Evolutionary conservation across 1,140 invertebrate species (phyloP).

Genomic region (Diploscapter pachys): DNA sequence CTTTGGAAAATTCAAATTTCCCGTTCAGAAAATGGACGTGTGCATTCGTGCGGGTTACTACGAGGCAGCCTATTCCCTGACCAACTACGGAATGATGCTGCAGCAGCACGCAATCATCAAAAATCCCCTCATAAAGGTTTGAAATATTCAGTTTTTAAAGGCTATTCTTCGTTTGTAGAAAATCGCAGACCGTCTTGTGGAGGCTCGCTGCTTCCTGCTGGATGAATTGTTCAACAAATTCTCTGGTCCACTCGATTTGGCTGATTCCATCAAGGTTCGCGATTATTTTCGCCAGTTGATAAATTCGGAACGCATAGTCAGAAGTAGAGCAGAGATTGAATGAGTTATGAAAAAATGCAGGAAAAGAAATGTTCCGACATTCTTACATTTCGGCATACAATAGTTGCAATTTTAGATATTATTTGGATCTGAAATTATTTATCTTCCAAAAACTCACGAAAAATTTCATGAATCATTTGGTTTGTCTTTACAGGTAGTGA

Average conservation of each 20-base stretch:
- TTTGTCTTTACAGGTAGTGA: conserved; percentile 35
- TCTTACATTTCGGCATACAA: too few species aligned
- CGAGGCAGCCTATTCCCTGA: conserved; percentile 53
- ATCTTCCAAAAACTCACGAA: background rate
- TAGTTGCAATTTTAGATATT: too few species aligned
- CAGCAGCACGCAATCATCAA: conserved; percentile 32
- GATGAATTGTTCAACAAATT: conserved; percentile 59
- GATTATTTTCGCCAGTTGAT: background rate
- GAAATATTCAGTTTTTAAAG: background rate
- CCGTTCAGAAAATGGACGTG: conserved; percentile 52
- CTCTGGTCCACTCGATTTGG: conserved; percentile 50
- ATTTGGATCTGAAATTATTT: too few species aligned
- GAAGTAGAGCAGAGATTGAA: too few species aligned
- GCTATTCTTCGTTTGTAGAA: conserved; percentile 26
- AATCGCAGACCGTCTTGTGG: conserved; percentile 50
- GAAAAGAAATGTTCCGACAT: too few species aligned
- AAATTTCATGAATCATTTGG: background rate
- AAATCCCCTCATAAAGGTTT: conserved; percentile 36
- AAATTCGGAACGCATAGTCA: too few species aligned
- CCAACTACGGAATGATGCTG: conserved; percentile 49
- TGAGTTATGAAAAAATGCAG: too few species aligned
- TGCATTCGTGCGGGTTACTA: conserved; percentile 55
- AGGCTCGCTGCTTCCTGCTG: conserved; percentile 48
- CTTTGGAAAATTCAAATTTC: background rate
- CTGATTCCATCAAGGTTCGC: conserved; percentile 49